These are phyloP conservation scores for Zingel zingel DNA, from an alignment of 2,113 vertebrate species.

Conservation along the genomic window DNA sequence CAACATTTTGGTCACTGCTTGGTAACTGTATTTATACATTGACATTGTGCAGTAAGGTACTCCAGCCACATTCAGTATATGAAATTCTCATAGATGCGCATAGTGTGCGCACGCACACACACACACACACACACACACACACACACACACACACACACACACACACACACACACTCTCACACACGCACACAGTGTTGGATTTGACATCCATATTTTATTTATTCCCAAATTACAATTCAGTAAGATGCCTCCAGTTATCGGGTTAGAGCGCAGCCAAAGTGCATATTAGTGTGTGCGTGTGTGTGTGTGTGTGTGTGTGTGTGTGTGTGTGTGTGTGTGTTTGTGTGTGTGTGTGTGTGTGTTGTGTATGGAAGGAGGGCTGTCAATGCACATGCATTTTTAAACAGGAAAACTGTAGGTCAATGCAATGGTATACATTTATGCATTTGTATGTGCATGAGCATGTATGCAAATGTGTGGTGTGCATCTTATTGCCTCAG, in stretches of 20 bases:
- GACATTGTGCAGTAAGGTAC: constrained; percentile 6
- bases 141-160: background rate
- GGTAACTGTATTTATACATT: constrained; percentile 12
- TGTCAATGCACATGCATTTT: constrained; percentile 50
- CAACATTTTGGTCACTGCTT: background rate
- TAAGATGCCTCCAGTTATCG: constrained; percentile 49
- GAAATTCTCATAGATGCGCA: too few relatives aligned
- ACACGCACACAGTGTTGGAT: background rate
- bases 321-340: constrained; percentile 22
- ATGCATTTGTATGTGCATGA: background rate
- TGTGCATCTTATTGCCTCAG: background rate
- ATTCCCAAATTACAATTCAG: constrained; percentile 52
- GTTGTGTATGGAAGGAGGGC: background rate
- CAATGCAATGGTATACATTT: background rate
- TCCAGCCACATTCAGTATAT: too few relatives aligned
- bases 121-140: constrained; percentile 10
- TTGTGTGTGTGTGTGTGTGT: background rate
- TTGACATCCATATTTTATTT: constrained; percentile 54
- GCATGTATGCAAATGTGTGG: constrained; percentile 15
- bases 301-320: constrained; percentile 14
- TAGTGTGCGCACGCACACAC: constrained; percentile 3
- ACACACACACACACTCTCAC: background rate
- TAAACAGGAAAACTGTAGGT: constrained; percentile 44
- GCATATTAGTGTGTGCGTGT: constrained; percentile 21
- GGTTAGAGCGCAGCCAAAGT: constrained; percentile 34